Evolutionary conservation across 2,797 vertebrate species (phyloP).

Genomic region (Momotus momota): DNA sequence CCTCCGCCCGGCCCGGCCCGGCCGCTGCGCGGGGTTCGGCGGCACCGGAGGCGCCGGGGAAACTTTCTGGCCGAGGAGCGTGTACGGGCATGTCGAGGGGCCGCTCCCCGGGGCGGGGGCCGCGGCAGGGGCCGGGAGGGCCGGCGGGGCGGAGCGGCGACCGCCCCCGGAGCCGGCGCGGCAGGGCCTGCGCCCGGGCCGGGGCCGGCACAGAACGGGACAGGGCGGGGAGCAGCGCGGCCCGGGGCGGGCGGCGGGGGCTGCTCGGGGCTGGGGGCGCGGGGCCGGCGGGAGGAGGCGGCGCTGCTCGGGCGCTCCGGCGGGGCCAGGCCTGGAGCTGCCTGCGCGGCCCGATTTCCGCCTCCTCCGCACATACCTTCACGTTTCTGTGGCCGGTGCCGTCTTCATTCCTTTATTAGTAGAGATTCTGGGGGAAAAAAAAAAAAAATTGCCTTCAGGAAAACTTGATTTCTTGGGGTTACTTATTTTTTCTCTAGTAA

Average conservation of each 20-base stretch:
- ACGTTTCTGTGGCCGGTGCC: accelerated
- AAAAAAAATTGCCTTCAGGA: background rate
- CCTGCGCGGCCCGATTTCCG: background rate
- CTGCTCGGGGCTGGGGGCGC: conserved; percentile 7
- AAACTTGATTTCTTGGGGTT: background rate
- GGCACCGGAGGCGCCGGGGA: background rate
- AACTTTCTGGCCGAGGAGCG: background rate
- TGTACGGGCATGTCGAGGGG: background rate
- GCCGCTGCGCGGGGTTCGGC: background rate
- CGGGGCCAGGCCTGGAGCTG: background rate
- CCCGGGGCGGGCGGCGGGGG: background rate
- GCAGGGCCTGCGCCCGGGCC: background rate
- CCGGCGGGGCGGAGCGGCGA: background rate
- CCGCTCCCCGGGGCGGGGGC: background rate
- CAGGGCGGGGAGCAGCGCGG: background rate
- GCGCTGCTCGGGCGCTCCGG: background rate
- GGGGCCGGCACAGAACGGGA: background rate
- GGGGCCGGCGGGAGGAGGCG: background rate
- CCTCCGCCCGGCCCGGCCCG: background rate
- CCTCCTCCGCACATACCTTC: background rate
- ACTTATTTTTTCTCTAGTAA: background rate
- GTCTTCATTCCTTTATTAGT: accelerated
- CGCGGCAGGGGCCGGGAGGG: background rate
- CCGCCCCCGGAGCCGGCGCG: background rate
- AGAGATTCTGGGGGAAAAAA: accelerated